A percentile compares a stretch with the other conserved stretches of the same genome.
These are phyloP conservation scores for Pipa parva DNA, from an alignment of 2,113 vertebrate genomes.

Conservation along the genomic window DNA sequence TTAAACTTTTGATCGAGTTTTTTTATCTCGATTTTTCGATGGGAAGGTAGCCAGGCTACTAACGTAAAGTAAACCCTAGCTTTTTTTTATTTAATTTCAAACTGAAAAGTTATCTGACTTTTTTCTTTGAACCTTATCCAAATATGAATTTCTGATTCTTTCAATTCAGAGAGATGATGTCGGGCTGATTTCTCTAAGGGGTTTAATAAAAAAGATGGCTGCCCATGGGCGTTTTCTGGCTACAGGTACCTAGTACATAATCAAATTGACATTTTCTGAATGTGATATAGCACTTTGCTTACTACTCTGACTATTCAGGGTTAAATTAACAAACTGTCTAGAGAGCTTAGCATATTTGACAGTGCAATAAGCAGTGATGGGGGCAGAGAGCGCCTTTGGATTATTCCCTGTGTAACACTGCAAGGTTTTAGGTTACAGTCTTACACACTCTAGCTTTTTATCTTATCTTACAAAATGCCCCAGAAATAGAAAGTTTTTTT, in stretches of 20 bases:
- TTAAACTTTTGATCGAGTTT: too few relatives aligned
- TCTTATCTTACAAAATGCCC: slow-evolving; percentile 78
- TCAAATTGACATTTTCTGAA: too few relatives aligned
- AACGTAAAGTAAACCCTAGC: too few relatives aligned
- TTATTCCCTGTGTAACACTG: slow-evolving; percentile 20
- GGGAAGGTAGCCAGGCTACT: too few relatives aligned
- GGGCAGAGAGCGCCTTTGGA: not conserved
- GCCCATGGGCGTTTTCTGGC: not conserved
- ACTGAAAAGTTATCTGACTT: too few relatives aligned
- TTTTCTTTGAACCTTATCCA: not conserved
- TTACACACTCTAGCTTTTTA: slow-evolving; percentile 53
- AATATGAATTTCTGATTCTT: not conserved
- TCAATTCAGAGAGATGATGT: not conserved
- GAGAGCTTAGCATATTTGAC: slow-evolving; percentile 18
- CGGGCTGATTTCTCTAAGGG: not conserved
- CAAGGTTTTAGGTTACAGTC: slow-evolving; percentile 37
- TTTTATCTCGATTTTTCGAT: too few relatives aligned
- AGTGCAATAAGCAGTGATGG: not conserved
- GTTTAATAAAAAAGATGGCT: not conserved
- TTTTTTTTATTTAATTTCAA: too few relatives aligned
- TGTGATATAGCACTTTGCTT: not conserved
- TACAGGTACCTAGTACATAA: too few relatives aligned
- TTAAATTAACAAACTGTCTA: slow-evolving; percentile 4
- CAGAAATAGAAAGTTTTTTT: slow-evolving; percentile 75
- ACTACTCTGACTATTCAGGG: not conserved